Conservation (phyloP, 1,140 invertebrate species). For the Drosophila rhopaloa region DNA sequence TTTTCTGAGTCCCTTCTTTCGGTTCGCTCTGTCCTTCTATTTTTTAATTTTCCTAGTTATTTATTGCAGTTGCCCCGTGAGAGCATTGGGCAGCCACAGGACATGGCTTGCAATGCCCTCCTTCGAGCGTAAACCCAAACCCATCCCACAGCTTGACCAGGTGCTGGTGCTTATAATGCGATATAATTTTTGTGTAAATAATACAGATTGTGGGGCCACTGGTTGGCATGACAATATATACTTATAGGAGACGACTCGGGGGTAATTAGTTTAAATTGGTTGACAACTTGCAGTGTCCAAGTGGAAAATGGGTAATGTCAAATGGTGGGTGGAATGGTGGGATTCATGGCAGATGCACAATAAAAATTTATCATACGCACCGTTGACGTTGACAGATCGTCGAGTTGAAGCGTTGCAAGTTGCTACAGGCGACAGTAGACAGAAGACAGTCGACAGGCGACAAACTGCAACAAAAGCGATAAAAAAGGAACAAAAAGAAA, state of each 20-base stretch:
- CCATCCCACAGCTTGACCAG: not conserved
- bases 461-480: slow-evolving; percentile 41
- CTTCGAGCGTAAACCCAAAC: not conserved
- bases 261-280: slow-evolving; percentile 50
- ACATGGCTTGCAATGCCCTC: slow-evolving; percentile 22
- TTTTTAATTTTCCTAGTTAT: slow-evolving; percentile 5
- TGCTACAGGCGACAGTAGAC: slow-evolving; percentile 40
- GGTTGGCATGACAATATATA: slow-evolving; percentile 25
- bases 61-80: slow-evolving; percentile 6
- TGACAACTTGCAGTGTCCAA: not conserved
- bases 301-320: not conserved
- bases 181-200: slow-evolving; percentile 51
- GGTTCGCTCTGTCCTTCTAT: not conserved
- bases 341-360: slow-evolving; percentile 51
- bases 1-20: not conserved
- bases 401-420: slow-evolving; percentile 44
- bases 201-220: slow-evolving; percentile 35
- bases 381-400: slow-evolving; percentile 80
- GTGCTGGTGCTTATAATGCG: slow-evolving; percentile 22
- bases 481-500: not conserved
- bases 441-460: slow-evolving; percentile 22
- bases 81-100: slow-evolving; percentile 10
- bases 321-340: slow-evolving; percentile 12
- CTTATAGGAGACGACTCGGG: not conserved
- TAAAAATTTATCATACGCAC: slow-evolving; percentile 82